Base-by-base conservation (phyloP, 2,888 invertebrate species). In the Eupelmus urozonus region DNA sequence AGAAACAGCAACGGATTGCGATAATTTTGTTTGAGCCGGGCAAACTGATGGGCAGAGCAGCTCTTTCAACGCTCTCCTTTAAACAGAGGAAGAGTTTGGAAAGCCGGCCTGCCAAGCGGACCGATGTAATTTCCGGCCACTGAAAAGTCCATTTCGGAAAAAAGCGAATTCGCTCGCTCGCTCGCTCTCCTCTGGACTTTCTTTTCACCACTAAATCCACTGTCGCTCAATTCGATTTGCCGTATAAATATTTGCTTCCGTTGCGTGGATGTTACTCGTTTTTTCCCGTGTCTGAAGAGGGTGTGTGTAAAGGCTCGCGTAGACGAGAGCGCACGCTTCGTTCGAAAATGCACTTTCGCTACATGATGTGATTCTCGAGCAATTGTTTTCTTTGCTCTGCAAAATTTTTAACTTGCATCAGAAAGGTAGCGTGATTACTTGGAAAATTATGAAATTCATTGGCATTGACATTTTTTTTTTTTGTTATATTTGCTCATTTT, bases 1-100 rank as follows among this genome's bases (percentile, higher is more conserved):
- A 82, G 82, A 82, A 85, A 84, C 82, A 81, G 83, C 84, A 81
- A 83, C 82, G 77, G 81, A 83, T 78, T 76, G 80, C 80, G 82
- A 84, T 85, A 85, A 85, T 85, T n/a, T 81, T 82, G 82, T 85
- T 85, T 83, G 76, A 76, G 74, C 75, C 51, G 27, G 65, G 67
- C 80, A 81, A 18, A 20, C 25, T 2, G 16, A 49, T 16, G 49
- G 49, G 34, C 9, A 34, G n/a, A n/a, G n/a, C n/a, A n/a, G n/a
- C n/a, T n/a, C n/a, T n/a, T 34, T 34, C 34, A 9, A 13, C 40
- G 23, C 5, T n/a, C n/a, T n/a, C n/a, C n/a, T n/a, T n/a, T n/a
- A n/a, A n/a, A n/a, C 20, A 13, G 13, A 42, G 42, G 20, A 18
- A 23, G 20, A 34, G 42, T 25, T n/a, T n/a, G n/a, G n/a, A 27